A percentile compares a stretch with the other conserved stretches of the same genome.
Conservation (phyloP, 1,140 invertebrate species). For the Euschistus heros region DNA sequence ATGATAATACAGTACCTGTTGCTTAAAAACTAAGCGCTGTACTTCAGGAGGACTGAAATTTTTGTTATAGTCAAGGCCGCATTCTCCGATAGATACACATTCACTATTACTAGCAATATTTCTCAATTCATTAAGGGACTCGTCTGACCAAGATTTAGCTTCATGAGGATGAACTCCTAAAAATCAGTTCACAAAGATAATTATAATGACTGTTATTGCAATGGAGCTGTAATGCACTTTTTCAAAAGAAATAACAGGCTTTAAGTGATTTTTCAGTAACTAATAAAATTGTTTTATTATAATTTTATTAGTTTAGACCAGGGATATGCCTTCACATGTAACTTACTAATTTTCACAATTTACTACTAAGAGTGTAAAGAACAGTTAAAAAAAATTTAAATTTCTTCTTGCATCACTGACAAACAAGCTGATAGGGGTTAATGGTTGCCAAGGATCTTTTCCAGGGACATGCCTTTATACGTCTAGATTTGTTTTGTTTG, state of each 20-base stretch:
- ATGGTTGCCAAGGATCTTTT: too few relatives aligned
- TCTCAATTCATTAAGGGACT: slow-evolving; percentile 55
- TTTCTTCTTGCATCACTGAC: too few relatives aligned
- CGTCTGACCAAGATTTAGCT: slow-evolving; percentile 83
- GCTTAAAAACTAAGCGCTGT: slow-evolving; percentile 77
- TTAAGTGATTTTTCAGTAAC: not conserved
- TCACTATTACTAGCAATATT: slow-evolving; percentile 67
- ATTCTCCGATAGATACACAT: slow-evolving; percentile 89
- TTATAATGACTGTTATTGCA: not conserved
- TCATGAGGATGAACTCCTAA: slow-evolving; percentile 88
- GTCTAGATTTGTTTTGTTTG: too few relatives aligned
- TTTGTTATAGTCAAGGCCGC: slow-evolving; percentile 87
- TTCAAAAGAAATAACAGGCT: not conserved
- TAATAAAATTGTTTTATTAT: too few relatives aligned
- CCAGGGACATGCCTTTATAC: too few relatives aligned
- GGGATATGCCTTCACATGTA: too few relatives aligned
- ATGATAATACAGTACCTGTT: slow-evolving; percentile 61
- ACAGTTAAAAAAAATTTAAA: too few relatives aligned
- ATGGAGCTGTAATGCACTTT: not conserved
- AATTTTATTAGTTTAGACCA: too few relatives aligned
- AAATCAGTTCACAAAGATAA: slow-evolving; percentile 21
- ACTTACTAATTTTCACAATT: too few relatives aligned
- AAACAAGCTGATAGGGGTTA: too few relatives aligned
- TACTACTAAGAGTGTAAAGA: too few relatives aligned
- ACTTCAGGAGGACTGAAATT: slow-evolving; percentile 83